Conservation (phyloP, 1,140 invertebrate genomes). For the Neodiprion lecontei region DNA sequence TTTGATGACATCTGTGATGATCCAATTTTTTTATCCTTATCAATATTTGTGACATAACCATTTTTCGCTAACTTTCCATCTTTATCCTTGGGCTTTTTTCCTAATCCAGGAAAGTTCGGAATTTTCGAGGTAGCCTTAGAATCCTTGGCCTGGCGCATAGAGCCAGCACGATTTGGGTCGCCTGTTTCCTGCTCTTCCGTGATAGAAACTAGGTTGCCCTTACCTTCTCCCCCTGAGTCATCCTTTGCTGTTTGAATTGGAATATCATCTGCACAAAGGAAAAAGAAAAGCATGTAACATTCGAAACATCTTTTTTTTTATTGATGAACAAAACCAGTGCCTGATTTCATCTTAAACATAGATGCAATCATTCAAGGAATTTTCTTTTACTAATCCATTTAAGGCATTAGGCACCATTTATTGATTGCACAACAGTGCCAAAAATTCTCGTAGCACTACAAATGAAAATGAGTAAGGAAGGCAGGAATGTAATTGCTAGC, state of each 20-base stretch:
- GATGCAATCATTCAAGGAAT: conserved; percentile 5
- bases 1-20: conserved; percentile 43
- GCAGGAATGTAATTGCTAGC: too few species aligned
- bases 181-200: conserved; percentile 48
- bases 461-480: too few species aligned
- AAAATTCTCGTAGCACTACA: too few species aligned
- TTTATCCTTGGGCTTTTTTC: conserved; percentile 49
- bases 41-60: conserved; percentile 35
- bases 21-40: conserved; percentile 50
- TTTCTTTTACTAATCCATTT: conserved; percentile 15
- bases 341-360: background rate
- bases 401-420: conserved; percentile 24
- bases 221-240: conserved; percentile 44
- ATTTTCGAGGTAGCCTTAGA: conserved; percentile 42
- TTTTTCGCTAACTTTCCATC: conserved; percentile 48
- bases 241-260: conserved; percentile 56
- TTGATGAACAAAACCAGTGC: background rate
- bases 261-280: conserved; percentile 52
- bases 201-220: conserved; percentile 53
- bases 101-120: conserved; percentile 42
- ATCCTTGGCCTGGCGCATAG: conserved; percentile 50
- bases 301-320: background rate
- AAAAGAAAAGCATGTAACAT: conserved; percentile 18
- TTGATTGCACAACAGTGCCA: conserved; percentile 21
- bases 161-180: conserved; percentile 45